Base-by-base conservation (phyloP, 2,888 invertebrate genomes). In the Yponomeuta sedellus region DNA sequence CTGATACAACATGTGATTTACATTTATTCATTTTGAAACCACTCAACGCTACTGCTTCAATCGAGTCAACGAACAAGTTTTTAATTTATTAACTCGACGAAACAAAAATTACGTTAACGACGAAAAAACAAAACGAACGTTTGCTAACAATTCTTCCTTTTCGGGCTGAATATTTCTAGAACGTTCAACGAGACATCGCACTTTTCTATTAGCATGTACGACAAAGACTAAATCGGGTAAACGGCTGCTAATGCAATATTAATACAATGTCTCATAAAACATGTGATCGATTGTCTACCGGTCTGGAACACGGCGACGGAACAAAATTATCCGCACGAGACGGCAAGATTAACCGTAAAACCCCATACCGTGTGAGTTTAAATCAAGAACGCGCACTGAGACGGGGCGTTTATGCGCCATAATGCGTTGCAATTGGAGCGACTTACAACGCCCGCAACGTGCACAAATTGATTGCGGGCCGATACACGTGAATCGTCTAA, bases 401-500 rank as follows among this genome's bases (percentile, higher is more conserved):
- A 72, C 70, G 73, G 72, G 77, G 44, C 76, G 76, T 83, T 82
- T 82, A 82, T 82, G 81, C 77, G 75, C 77, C 77, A 78, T 83
- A 82, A 85, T 83, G 79, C 76, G 78, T 77, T 78, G 77, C 77
- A 85, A 86, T 83, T 85, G 79, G 83, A 81, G 80, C 85, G 79
- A 79, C 78, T 75, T 79, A 77, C 79, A 82, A 74, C 80, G 83
- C 77, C 74, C 73, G 80, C 79, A 79, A 71, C 74, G 75, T 77
- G 75, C 77, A 81, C 78, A 83, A 88, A 90, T 89, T 86, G 88
- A 88, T 90, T 86, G 84, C 82, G 79, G 75, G 79, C 44, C 82
- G 79, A 85, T 86, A 87, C 86, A 88, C 83, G 87, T 83, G 86
- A 88, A 83, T 86, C 82, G 83, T 88, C 85, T 88, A 86, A 90